Evolutionary conservation across 2,888 invertebrate genomes (phyloP), one percentile per base, ranked within the genome.

Genomic region (Isoperla grammatica): DNA sequence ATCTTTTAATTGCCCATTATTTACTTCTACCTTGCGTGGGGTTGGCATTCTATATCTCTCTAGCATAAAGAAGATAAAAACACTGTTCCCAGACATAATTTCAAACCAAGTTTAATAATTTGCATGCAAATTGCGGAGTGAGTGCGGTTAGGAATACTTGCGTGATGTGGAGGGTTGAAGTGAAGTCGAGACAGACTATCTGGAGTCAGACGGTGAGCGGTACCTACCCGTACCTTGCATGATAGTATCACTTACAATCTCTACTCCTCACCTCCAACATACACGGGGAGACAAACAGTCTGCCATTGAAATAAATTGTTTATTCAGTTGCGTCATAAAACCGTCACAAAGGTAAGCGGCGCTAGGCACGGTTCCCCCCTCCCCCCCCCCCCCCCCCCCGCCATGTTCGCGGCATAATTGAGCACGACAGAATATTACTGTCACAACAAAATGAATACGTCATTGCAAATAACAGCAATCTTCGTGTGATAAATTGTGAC

Each of bases 171-270:
- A 29, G 29, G n/a, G 45, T 19, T n/a, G n/a, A n/a, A n/a, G n/a
- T n/a, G n/a, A n/a, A n/a, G n/a, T n/a, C n/a, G n/a, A n/a, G n/a
- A n/a, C n/a, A n/a, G n/a, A n/a, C n/a, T n/a, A n/a, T n/a, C 15
- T 19, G 45, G 45, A 9, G 45, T 45, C 45, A 15, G n/a, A 15
- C 13, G 45, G 29, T 45, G 13, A 15, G n/a, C 12, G 50, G 50
- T 50, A 50, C 53, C 53, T 12, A 35, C 53, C 39, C 19, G 53
- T 53, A 53, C 53, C 37, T 15, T 53, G 53, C 53, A 53, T 53
- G 53, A 48, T 22, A 48, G 9, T n/a, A 39, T 53, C n/a, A n/a
- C n/a, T n/a, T n/a, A n/a, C n/a, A n/a, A 53, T 53, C 17, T 15
- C 17, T 19, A 2, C 45, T n/a, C n/a, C 45, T 6, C 17, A 3